Percentiles rank a stretch among this genome's conserved stretches.
Conservation (phyloP, 2,888 invertebrate species). For the Strigamia maritima region DNA sequence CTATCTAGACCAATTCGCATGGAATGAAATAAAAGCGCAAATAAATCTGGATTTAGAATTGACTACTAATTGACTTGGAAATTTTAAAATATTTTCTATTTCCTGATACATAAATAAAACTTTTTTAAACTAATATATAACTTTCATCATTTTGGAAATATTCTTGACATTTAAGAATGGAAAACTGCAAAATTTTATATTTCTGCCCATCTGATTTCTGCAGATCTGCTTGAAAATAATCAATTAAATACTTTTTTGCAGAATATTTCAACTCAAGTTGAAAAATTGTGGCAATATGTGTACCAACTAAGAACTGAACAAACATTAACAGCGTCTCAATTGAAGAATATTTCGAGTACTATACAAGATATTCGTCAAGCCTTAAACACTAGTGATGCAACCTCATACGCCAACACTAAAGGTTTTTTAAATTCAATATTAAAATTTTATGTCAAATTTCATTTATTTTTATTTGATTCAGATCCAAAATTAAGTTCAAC, state of each 20-base stretch:
- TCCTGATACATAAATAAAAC: no score
- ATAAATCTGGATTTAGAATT: no score
- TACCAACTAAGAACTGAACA: not conserved
- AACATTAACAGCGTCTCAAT: not conserved
- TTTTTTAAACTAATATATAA: no score
- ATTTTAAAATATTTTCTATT: no score
- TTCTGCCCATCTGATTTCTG: no score
- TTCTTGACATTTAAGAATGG: no score
- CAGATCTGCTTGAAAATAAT: not conserved
- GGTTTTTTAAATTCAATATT: not conserved
- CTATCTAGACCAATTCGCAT: no score
- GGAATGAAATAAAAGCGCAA: no score
- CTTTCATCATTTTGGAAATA: no score
- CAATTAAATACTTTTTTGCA: not conserved
- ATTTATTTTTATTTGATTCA: not conserved
- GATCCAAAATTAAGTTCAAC: not conserved
- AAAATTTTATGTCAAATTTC: no score
- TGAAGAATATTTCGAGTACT: not conserved
- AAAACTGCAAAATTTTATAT: no score
- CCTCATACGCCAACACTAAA: not conserved
- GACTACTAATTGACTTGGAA: no score
- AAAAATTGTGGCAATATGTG: not conserved
- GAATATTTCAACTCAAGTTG: not conserved
- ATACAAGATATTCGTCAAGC: not conserved
- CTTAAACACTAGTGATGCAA: not conserved